phyloP scores from a whole-genome alignment of 2,113 vertebrate species.

The Hypocryptadius cinnamomeus region DNA sequence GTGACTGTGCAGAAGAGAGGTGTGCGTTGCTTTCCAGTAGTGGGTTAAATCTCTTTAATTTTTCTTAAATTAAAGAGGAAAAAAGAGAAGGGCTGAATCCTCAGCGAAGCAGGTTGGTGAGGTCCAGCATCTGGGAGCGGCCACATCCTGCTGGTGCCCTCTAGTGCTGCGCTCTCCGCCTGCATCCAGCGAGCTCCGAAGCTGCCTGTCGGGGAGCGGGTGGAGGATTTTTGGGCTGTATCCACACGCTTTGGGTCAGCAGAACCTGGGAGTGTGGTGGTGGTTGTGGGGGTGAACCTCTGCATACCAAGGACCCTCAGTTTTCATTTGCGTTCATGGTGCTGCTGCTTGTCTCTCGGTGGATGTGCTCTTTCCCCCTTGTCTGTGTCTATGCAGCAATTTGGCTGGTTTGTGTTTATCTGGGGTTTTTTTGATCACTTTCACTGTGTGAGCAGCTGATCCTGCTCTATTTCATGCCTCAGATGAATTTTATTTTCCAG shows the following conservation, averaged over 20 bases:
- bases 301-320: no score
- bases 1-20: background rate
- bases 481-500: background rate
- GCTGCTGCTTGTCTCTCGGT: background rate
- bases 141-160: conserved; percentile 21
- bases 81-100: accelerated
- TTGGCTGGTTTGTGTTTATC: background rate
- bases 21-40: background rate
- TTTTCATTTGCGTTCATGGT: background rate
- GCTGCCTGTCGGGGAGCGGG: accelerated
- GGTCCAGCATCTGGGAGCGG: background rate
- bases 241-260: background rate
- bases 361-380: background rate
- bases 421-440: background rate
- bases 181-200: background rate
- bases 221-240: background rate
- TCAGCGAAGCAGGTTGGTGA: accelerated
- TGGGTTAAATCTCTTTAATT: background rate
- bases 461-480: background rate
- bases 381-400: background rate
- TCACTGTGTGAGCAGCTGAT: background rate
- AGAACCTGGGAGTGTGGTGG: background rate
- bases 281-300: no score
- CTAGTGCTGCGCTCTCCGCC: background rate
- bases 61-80: accelerated